Evolutionary conservation across 2,113 vertebrate genomes (phyloP), one percentile per base, ranked within the genome.

Genomic region (Marmota flaviventris): DNA sequence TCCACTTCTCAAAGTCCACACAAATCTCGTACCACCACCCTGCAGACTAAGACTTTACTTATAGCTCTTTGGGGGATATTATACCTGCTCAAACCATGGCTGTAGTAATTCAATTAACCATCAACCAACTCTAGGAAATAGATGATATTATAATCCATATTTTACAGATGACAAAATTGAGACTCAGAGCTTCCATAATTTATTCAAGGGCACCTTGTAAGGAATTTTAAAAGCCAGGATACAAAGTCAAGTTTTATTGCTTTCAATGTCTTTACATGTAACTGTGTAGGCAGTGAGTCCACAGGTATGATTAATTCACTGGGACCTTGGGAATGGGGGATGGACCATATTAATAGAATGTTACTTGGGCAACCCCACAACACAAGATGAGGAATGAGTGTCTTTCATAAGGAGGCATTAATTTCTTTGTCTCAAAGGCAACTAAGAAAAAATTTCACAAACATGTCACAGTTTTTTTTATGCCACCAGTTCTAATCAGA

Each of bases 121-220:
- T 25, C 12, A 16, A 83, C 83, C 7, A 32, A 63, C 25, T 76
- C 18, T 22, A 61, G 27, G 76, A 76, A 1, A 29, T n/a, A 29
- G 34, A 37, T 63, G 10, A 65, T 45, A 34, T 75, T 67, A 29
- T 45, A 56, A 61, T n/a, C 34, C 24, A 16, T 48, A 45, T 90
- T 79, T 91, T 89, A 86, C 11, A 86, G 45, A 78, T 42, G 25
- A 83, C 24, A 92, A 87, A 87, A 87, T 32, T 45, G 67, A 96
- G 86, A 16, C 63, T 90, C 91, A 77, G 81, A 85, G 76, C 78
- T 85, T 85, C 3, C 61, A 24, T 58, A 45, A 67, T 61, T 86
- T 77, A n/a, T 51, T 79, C 72, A 85, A 97, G 24, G 39, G 70
- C 45, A 82, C 2, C 51, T 25, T 75, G n/a, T 22, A 48, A 75